phyloP scores from a whole-genome alignment of 2,888 invertebrate species.

The Rhagophthalmus giganteus region DNA sequence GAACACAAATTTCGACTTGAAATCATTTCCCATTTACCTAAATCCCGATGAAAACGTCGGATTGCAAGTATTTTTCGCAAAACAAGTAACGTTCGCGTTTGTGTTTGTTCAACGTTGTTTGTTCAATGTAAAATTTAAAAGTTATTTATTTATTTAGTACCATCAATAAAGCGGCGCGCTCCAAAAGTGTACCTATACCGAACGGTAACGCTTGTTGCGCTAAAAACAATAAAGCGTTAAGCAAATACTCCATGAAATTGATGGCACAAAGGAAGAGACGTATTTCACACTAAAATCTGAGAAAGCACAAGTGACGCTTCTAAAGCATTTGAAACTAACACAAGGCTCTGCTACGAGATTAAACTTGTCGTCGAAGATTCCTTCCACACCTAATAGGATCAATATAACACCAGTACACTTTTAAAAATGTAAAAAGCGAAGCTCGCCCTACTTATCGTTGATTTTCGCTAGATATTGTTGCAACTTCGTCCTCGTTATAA shows the following conservation, averaged over 20 bases:
- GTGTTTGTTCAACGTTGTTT: too few relatives aligned
- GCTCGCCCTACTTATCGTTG: too few relatives aligned
- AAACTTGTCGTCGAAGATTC: slow-evolving; percentile 36
- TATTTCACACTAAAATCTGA: slow-evolving; percentile 25
- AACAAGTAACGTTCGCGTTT: too few relatives aligned
- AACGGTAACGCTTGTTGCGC: neutral
- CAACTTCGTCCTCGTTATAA: too few relatives aligned
- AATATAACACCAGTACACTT: slow-evolving; percentile 34
- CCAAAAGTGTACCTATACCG: too few relatives aligned
- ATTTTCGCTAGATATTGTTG: too few relatives aligned
- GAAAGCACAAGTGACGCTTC: slow-evolving; percentile 27
- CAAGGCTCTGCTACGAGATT: slow-evolving; percentile 31
- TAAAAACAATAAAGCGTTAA: neutral
- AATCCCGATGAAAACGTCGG: too few relatives aligned
- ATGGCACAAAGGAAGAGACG: slow-evolving; percentile 10
- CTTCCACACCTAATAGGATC: slow-evolving; percentile 34
- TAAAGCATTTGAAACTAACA: slow-evolving; percentile 24
- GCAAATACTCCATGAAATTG: slow-evolving; percentile 21
- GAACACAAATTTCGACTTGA: too few relatives aligned
- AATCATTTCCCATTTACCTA: too few relatives aligned
- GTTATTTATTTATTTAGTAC: neutral
- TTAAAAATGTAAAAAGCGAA: slow-evolving; percentile 10
- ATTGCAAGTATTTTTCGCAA: too few relatives aligned
- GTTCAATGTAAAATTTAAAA: too few relatives aligned
- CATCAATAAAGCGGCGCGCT: neutral